These are phyloP conservation scores for Spodoptera frugiperda DNA, from an alignment of 1,140 invertebrate species.

Conservation along the genomic window DNA sequence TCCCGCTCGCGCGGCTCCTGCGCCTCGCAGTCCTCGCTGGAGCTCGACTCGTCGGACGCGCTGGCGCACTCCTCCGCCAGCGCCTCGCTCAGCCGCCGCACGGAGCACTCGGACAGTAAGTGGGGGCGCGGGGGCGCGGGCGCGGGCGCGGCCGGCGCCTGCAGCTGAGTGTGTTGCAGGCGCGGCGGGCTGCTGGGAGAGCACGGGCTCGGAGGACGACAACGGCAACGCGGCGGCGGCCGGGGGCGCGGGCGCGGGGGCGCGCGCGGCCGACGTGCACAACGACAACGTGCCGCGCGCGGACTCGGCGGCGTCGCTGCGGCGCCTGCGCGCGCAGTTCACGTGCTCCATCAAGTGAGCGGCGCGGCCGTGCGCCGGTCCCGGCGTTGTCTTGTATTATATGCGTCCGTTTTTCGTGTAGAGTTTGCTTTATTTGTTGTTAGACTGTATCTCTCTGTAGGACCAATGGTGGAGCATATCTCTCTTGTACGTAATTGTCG, in stretches of 20 bases:
- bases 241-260: conserved; percentile 6
- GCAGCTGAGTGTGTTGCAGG: conserved; percentile 9
- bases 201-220: conserved; percentile 53
- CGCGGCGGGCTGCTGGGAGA: conserved; percentile 55
- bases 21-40: conserved; percentile 69
- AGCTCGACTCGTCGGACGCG: conserved; percentile 69
- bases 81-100: conserved; percentile 51
- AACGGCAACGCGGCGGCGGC: conserved; percentile 50
- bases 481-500: conserved; percentile 25
- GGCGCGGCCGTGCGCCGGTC: background rate
- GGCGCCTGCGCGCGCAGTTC: conserved; percentile 73
- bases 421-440: conserved; percentile 18
- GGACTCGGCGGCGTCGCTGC: conserved; percentile 58
- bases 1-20: conserved; percentile 47
- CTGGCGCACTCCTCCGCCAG: conserved; percentile 50
- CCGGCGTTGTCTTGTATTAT: conserved; percentile 3
- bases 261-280: conserved; percentile 52
- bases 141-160: conserved; percentile 50
- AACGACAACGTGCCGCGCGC: conserved; percentile 63
- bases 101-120: conserved; percentile 52
- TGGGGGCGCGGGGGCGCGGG: conserved; percentile 54
- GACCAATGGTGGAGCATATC: conserved; percentile 41
- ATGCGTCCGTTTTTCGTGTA: conserved; percentile 12
- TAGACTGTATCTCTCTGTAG: conserved; percentile 14
- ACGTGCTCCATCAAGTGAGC: conserved; percentile 76